Evolutionary conservation across 2,888 invertebrate genomes (phyloP), one percentile per base, ranked within the genome.

Genomic region (Drosophila anomelani): DNA sequence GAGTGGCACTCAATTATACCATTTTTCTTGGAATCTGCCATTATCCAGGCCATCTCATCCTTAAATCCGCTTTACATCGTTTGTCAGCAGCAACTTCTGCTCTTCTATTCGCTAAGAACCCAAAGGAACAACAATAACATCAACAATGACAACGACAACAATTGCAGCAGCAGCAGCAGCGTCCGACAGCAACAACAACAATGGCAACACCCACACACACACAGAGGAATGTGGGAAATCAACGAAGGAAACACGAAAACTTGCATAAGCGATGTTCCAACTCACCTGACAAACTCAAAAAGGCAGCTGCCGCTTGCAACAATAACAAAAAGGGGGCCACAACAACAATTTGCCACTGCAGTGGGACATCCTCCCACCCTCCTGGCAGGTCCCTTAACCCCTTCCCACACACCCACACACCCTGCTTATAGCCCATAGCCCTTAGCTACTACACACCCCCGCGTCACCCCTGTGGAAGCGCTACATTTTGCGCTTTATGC

Each of bases 401-500:
- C 60, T 32, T 36, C 10, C 43, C 23, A 4, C 47, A 26, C 4
- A 26, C 4, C 3, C 26, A 44, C 26, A 46, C 10, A 29, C 46
- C 17, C 49, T 32, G 49, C 51, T 20, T 51, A 51, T 36, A 15
- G 34, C 51, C 51, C 20, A 51, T 51, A 51, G 51, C 51, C 51
- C 23, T 38, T 53, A 36, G 51, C 51, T 53, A 36, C 36, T 36
- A 53, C 51, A 9, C n/a, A 7, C 32, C 32, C 32, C 32, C 3
- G 10, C n/a, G 36, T 32, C 46, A 32, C 81, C 78, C 26, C 47
- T 66, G 20, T 78, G 80, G 80, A 86, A 84, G 84, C 85, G 86
- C 86, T 80, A 86, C 85, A 86, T 86, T 84, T 85, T 84, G 84
- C 84, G 84, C 85, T 85, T 84, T 85, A 83, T 84, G 81, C 81